Conservation (phyloP, 2,113 vertebrate genomes). For the Pteruthius melanotis region DNA sequence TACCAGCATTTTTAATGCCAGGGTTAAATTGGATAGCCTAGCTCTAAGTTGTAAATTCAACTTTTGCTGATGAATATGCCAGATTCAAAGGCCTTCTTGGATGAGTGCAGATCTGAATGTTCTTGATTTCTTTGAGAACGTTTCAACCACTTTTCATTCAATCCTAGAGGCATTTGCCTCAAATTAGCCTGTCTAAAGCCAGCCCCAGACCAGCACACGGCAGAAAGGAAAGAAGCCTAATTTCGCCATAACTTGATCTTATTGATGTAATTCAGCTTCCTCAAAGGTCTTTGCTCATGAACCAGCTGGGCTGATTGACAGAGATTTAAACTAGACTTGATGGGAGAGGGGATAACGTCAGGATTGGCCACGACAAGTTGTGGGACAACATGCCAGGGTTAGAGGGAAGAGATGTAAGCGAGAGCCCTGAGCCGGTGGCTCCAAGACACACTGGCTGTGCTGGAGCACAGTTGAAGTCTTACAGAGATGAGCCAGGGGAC, state of each 20-base stretch:
- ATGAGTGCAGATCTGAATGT: neutral
- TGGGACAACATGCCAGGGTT: neutral
- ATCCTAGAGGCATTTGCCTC: neutral
- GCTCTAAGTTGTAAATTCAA: neutral
- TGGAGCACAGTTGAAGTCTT: neutral
- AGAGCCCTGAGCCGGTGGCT: neutral
- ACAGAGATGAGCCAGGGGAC: neutral
- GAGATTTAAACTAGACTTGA: neutral
- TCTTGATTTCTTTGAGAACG: neutral
- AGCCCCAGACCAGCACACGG: fast-evolving
- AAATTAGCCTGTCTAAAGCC: neutral
- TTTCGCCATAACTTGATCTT: neutral
- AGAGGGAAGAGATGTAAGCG: neutral
- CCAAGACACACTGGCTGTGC: neutral
- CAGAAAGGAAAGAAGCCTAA: neutral
- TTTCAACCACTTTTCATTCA: neutral
- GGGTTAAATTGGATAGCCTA: neutral
- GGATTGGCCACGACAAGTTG: neutral
- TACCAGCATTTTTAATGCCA: neutral
- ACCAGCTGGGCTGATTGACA: neutral
- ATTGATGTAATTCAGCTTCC: neutral
- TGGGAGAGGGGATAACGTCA: neutral
- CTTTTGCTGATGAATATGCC: neutral
- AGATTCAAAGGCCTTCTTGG: neutral
- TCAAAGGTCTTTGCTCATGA: neutral